phyloP scores from a whole-genome alignment of 1,140 invertebrate species.

The Mya arenaria region DNA sequence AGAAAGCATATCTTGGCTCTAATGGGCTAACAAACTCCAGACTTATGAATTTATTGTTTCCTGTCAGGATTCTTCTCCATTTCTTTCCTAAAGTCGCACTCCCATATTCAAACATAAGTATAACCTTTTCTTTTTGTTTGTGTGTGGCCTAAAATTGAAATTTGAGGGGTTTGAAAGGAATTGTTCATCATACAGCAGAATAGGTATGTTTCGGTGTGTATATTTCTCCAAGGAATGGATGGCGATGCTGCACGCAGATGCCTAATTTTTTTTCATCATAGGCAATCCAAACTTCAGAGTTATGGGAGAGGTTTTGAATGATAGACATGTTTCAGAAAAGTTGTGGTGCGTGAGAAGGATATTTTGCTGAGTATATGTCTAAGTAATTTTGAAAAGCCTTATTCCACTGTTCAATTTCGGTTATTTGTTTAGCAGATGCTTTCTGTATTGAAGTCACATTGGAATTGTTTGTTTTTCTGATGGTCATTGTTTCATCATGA shows the following conservation, averaged over 20 bases:
- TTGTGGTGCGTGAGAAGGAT: background rate
- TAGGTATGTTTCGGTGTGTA: slow-evolving; percentile 14
- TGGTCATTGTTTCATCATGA: background rate
- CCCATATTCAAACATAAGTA: no score
- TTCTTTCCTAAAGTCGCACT: no score
- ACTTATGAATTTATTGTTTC: no score
- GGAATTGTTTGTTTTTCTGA: background rate
- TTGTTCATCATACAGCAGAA: background rate
- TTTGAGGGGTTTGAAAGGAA: background rate
- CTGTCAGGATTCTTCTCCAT: no score
- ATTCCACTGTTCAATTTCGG: background rate
- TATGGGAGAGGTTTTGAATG: background rate
- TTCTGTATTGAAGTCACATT: slow-evolving; percentile 2
- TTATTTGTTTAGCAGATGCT: background rate
- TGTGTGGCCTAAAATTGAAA: no score
- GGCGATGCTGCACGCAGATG: background rate
- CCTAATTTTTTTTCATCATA: slow-evolving; percentile 10
- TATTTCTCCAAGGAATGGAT: background rate
- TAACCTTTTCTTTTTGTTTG: no score
- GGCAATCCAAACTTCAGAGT: background rate
- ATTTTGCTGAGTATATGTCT: background rate
- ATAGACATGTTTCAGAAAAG: slow-evolving; percentile 4
- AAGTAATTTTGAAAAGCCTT: slow-evolving; percentile 12
- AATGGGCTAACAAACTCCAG: no score
- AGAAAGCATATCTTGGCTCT: no score